Conservation (phyloP, 2,888 invertebrate species). For the Odontothrips loti region DNA sequence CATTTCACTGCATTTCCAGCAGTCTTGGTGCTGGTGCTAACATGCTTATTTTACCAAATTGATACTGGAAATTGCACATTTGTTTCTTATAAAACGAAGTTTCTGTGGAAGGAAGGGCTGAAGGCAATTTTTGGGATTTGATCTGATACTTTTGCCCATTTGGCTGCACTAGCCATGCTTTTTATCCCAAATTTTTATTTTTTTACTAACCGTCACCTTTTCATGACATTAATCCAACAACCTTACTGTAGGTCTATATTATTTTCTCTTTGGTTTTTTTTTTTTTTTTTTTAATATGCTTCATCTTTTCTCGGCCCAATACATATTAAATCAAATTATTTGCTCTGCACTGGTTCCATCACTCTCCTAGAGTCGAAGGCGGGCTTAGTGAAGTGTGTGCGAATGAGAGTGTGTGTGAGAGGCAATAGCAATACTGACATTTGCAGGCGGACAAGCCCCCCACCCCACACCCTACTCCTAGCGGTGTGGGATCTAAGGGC, state of each 20-base stretch:
- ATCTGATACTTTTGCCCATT: background rate
- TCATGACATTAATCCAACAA: background rate
- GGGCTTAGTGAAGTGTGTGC: too few relatives aligned
- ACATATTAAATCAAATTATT: too few relatives aligned
- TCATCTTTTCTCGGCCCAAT: too few relatives aligned
- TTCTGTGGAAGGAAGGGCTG: too few relatives aligned
- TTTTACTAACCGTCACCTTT: background rate
- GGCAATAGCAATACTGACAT: background rate
- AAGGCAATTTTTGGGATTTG: background rate
- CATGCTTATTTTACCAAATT: background rate
- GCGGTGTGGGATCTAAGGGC: constrained; percentile 34
- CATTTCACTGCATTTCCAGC: background rate
- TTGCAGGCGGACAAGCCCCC: constrained; percentile 50
- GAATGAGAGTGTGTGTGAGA: background rate
- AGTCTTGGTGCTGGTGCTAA: background rate
- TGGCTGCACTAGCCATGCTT: background rate
- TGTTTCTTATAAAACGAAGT: background rate
- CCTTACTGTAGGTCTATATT: too few relatives aligned
- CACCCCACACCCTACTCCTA: constrained; percentile 52
- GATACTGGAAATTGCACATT: background rate
- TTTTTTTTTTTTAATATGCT: too few relatives aligned
- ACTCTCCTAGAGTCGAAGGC: too few relatives aligned
- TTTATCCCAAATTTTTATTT: background rate
- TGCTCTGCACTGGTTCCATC: too few relatives aligned
- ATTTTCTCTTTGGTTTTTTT: too few relatives aligned